Base-by-base conservation (phyloP, 1,140 invertebrate genomes). In the Sitobion miscanthi region DNA sequence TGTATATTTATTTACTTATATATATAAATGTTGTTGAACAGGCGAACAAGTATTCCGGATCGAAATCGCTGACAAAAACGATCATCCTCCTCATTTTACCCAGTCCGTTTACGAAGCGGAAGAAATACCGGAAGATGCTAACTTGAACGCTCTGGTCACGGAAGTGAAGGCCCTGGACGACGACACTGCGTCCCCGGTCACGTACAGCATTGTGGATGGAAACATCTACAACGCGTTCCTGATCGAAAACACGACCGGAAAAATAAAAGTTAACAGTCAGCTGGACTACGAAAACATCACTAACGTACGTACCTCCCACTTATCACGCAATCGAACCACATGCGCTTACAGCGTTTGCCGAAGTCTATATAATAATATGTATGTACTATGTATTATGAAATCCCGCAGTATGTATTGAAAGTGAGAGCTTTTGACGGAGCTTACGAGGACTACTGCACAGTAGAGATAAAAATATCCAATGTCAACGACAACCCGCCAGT, bases 61-160 rank as follows among this genome's bases (percentile, higher is more conserved):
- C 94, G 97, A 97, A 94, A 98, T 99, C 87, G 97, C 97, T 21
- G 98, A 99, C 95, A 98, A 97, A 95, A 98, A 98, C 95, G 98
- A 99, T 95, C 98, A 99, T 95, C 96, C 97, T 21, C 98, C 98
- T 0, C 96, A 96, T 94, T 98, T 98, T 95, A 97, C 97, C 25
- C 96, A 97, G 94, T 94, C 96, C 0, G 96, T 96, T 1, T 99
- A 99, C 95, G 96, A 96, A 11, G 97, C 97, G 0, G 97, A 97
- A 94, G 96, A 96, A 42, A 97, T 99, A 83, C 95, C 96, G 25
- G 98, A 99, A 96, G 97, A 97, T 95, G 96, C 97, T 2, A 98
- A 98, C 95, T 96, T 97, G 38, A 97, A 98, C 94, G 96, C 96
- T 88, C 95, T 97, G 45, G 98, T 99, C 2, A 97, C 97, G 45